Evolutionary conservation across 2,888 invertebrate genomes (phyloP).

Genomic region (Cataglyphis cursor): DNA sequence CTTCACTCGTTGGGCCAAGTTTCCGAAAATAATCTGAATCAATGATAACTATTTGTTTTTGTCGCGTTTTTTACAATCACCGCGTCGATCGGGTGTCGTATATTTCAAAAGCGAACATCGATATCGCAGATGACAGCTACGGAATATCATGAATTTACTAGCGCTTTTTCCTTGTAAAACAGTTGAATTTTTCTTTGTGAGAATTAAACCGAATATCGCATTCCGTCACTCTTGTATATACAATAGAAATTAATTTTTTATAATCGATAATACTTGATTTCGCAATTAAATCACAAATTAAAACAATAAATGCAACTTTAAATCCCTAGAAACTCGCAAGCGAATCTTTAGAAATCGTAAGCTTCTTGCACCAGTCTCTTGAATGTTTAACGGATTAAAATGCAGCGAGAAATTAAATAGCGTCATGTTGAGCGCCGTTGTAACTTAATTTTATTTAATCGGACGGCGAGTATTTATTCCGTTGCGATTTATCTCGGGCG

Average conservation of each 20-base stretch:
- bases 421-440: background rate
- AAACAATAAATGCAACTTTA: background rate
- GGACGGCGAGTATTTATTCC: slow-evolving; percentile 40
- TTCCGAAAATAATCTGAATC: slow-evolving; percentile 1
- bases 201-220: background rate
- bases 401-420: slow-evolving; percentile 34
- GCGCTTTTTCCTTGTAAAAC: background rate
- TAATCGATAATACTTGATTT: background rate
- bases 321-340: background rate
- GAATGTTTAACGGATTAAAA: slow-evolving; percentile 41
- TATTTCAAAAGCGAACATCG: background rate
- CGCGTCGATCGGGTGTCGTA: slow-evolving; percentile 1
- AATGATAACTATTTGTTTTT: background rate
- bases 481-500: slow-evolving; percentile 27
- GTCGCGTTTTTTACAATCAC: background rate
- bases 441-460: slow-evolving; percentile 44
- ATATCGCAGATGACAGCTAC: background rate
- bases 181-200: background rate
- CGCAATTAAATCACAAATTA: background rate
- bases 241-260: background rate
- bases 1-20: background rate
- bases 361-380: background rate
- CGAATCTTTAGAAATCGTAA: background rate
- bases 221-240: background rate
- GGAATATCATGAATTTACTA: background rate